These are phyloP conservation scores for Oncorhynchus kisutch DNA, from an alignment of 2,113 vertebrate species.

Conservation along the genomic window DNA sequence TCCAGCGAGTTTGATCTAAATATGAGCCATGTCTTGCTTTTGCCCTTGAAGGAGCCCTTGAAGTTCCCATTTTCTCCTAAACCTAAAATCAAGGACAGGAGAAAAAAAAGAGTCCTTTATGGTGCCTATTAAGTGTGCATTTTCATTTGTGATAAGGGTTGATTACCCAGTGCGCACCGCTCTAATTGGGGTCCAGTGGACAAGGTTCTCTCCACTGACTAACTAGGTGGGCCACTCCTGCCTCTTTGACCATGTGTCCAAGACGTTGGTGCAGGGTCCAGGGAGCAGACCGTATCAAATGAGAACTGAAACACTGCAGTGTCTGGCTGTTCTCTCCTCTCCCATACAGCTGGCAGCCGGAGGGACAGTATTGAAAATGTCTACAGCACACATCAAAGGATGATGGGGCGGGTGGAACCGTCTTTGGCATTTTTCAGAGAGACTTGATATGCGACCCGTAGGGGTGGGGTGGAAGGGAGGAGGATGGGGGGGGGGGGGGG, in stretches of 20 bases:
- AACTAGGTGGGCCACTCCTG: slow-evolving; percentile 25
- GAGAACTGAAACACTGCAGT: slow-evolving; percentile 48
- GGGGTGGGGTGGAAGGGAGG: slow-evolving; percentile 26
- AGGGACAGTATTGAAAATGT: slow-evolving; percentile 63
- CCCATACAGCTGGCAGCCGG: slow-evolving; percentile 26
- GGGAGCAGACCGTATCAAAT: slow-evolving; percentile 33
- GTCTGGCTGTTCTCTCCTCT: slow-evolving; percentile 22
- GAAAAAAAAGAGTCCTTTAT: neutral
- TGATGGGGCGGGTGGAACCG: slow-evolving; percentile 8
- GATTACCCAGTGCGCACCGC: slow-evolving; percentile 15
- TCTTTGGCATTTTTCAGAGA: slow-evolving; percentile 55
- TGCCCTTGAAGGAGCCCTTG: slow-evolving; percentile 60
- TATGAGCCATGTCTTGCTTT: slow-evolving; percentile 47
- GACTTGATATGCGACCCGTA: slow-evolving; percentile 43
- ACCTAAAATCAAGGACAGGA: slow-evolving; percentile 14
- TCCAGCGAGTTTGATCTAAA: slow-evolving; percentile 61
- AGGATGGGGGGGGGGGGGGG: neutral
- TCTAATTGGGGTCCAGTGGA: slow-evolving; percentile 22
- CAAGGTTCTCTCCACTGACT: slow-evolving; percentile 35
- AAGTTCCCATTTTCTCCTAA: slow-evolving; percentile 27
- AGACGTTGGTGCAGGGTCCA: slow-evolving; percentile 17
- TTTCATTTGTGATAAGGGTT: slow-evolving; percentile 1
- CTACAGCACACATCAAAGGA: slow-evolving; percentile 61
- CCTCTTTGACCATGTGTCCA: slow-evolving; percentile 21
- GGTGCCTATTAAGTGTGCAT: neutral